A percentile compares a stretch with the other conserved stretches of the same genome.
phyloP scores from a whole-genome alignment of 2,113 vertebrate genomes.

The Todiramphus saurophagus region DNA sequence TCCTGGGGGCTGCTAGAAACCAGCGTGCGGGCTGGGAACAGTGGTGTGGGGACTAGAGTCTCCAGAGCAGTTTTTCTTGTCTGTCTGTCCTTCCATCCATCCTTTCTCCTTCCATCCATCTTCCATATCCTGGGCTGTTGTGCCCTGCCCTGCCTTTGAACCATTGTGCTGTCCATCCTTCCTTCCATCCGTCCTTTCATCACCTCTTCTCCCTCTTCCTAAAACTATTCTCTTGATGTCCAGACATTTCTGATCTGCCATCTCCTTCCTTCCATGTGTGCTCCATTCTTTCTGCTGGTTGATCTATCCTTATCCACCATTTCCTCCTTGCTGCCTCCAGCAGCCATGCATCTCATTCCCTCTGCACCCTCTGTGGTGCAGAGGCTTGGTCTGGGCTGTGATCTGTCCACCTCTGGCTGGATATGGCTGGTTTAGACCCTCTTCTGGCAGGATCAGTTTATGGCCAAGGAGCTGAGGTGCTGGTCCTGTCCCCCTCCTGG shows the following conservation, averaged over 20 bases:
- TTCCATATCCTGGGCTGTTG: no score
- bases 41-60: not conserved
- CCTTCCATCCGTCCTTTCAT: not conserved
- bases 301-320: not conserved
- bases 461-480: not conserved
- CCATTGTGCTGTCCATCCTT: not conserved
- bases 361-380: not conserved
- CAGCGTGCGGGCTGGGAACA: not conserved
- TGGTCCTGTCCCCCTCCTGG: not conserved
- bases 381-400: not conserved
- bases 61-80: not conserved
- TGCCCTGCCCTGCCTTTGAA: no score
- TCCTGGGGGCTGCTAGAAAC: rapidly evolving
- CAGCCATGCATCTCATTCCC: not conserved
- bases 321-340: not conserved
- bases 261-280: not conserved
- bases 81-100: not conserved
- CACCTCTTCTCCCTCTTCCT: not conserved
- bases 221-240: not conserved
- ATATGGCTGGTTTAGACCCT: not conserved
- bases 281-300: not conserved
- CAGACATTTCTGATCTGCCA: not conserved
- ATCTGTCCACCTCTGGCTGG: not conserved
- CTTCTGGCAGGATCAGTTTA: not conserved
- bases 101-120: not conserved